Evolutionary conservation across 2,888 invertebrate species (phyloP), one percentile per base, ranked within the genome.

Genomic region (Leptopilina syphax): DNA sequence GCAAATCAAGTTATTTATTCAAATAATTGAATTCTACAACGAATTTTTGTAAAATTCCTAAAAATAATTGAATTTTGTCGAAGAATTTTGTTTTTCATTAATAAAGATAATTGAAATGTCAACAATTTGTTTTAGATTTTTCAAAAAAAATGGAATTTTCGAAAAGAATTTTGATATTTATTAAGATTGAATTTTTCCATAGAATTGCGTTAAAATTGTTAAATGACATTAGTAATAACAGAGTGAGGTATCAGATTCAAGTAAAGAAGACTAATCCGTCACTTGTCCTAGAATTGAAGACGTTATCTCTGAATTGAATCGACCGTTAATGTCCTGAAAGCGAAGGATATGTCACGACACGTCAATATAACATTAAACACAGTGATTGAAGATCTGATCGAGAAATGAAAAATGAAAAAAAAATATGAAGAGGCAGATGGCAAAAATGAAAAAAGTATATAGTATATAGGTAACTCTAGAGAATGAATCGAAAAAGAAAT

Each of bases 291-390:
- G 77, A 80, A 70, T 79, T 77, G 67, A 79, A 47, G 79, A 77
- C 77, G 77, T 81, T 77, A 81, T 77, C 63, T 41, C 63, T 47
- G 47, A 41, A 24, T 65, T 9, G 67, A 68, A 80, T 57, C 79
- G 80, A 54, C 34, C 65, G 76, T 80, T 24, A 81, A 77, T 54
- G 81, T 81, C 47, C 76, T 60, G 65, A 50, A 7, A 54, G 77
- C 65, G 77, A 67, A 68, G 78, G 27, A 78, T 83, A 79, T 79
- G 78, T 79, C 79, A 76, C 70, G 78, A 78, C 79, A 80, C 80
- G 82, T 84, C 82, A 80, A 86, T 86, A 83, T 81, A 85, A 84
- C 79, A 79, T 85, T 82, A 83, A 84, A 81, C 77, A 77, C 67
- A 47, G 34, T 47, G 76, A 65, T 50, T 76, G 77, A 63, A 77